phyloP scores from a whole-genome alignment of 2,113 vertebrate genomes.

The Jaculus jaculus region DNA sequence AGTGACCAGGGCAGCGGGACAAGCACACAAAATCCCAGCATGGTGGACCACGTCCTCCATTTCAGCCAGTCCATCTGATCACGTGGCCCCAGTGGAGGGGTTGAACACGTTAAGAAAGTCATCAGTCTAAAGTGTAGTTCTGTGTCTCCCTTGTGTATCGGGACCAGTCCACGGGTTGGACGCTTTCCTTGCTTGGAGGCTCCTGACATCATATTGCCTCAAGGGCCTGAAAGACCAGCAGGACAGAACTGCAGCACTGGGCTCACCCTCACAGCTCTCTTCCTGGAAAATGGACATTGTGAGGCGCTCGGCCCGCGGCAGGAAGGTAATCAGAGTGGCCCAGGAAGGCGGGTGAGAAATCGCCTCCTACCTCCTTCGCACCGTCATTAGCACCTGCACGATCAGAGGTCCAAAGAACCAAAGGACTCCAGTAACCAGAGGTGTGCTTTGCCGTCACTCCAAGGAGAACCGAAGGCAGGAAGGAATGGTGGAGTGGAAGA shows the following conservation, averaged over 20 bases:
- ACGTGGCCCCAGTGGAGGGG: neutral
- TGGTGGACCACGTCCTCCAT: neutral
- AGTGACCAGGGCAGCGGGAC: neutral
- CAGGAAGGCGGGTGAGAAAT: neutral
- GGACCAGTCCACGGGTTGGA: neutral
- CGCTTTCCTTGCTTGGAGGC: neutral
- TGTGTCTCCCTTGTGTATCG: neutral
- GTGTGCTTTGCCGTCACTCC: neutral
- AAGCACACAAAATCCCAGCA: neutral
- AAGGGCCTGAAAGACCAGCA: neutral
- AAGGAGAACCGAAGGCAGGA: neutral
- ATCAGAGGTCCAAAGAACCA: neutral
- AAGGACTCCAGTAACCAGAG: neutral
- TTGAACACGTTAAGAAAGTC: neutral
- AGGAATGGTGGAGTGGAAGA: neutral
- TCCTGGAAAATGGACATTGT: neutral
- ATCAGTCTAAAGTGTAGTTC: neutral
- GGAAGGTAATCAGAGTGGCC: neutral
- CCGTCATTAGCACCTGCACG: neutral
- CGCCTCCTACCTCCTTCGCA: neutral
- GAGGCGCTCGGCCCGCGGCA: neutral
- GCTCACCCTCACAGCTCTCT: neutral
- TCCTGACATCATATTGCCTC: neutral
- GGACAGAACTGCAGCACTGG: neutral
- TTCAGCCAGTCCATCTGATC: neutral